Percentiles rank a stretch among this genome's conserved stretches.
phyloP scores from a whole-genome alignment of 1,140 invertebrate genomes.

The Mylabris phalerata region DNA sequence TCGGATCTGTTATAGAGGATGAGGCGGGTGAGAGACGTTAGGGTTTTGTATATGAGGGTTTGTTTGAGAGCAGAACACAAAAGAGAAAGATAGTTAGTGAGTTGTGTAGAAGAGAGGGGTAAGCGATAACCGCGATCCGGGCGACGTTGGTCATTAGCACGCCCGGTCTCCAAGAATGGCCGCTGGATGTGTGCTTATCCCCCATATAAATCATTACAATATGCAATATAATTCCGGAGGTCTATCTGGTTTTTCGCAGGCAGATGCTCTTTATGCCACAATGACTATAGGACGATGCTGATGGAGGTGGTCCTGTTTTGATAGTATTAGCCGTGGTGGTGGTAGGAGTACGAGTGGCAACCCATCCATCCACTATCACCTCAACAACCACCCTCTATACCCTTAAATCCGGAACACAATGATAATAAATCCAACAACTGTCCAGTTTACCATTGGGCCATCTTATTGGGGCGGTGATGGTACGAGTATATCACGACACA shows the following conservation, averaged over 20 bases:
- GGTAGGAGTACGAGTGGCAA: neutral
- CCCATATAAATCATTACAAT: conserved; percentile 44
- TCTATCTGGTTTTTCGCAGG: conserved; percentile 43
- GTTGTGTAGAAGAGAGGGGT: conserved; percentile 22
- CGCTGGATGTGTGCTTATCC: conserved; percentile 43
- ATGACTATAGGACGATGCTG: conserved; percentile 5
- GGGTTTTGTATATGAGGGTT: conserved; percentile 1
- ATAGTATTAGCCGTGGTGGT: too few species aligned
- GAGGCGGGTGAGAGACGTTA: conserved; percentile 10
- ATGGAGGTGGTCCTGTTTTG: conserved; percentile 12
- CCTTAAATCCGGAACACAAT: too few species aligned
- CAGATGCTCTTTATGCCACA: conserved; percentile 42
- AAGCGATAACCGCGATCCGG: conserved; percentile 40
- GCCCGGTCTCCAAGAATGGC: conserved; percentile 43
- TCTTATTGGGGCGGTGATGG: too few species aligned
- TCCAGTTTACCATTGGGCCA: too few species aligned
- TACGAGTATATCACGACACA: too few species aligned
- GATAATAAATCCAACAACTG: too few species aligned
- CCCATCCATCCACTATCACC: neutral
- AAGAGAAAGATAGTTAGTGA: conserved; percentile 21
- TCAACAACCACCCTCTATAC: neutral
- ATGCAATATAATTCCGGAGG: conserved; percentile 45
- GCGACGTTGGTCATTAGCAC: conserved; percentile 43
- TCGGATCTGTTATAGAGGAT: neutral
- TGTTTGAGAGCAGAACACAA: conserved; percentile 13